phyloP scores from a whole-genome alignment of 2,888 invertebrate genomes.

The Tachystola acroxantha region DNA sequence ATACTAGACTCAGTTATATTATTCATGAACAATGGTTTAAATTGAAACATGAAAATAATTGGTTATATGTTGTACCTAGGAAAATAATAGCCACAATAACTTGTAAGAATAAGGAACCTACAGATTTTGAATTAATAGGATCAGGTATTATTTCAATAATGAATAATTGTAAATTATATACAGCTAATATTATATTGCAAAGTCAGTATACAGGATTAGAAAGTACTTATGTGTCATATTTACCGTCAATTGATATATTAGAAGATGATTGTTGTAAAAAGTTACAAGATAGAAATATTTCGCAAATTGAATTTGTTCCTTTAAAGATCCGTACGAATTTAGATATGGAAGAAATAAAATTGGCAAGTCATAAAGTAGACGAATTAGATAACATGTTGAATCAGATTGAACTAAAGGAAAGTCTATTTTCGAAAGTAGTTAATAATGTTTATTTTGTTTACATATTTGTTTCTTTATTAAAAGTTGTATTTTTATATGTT shows the following conservation, averaged over 20 bases:
- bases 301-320: background rate
- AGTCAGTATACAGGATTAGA: background rate
- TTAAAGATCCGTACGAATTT: background rate
- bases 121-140: conserved; percentile 8
- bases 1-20: conserved; percentile 14
- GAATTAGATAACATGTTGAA: too few species aligned
- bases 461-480: too few species aligned
- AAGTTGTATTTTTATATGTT: too few species aligned
- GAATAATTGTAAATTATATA: conserved; percentile 14
- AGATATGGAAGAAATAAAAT: background rate
- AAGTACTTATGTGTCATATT: background rate
- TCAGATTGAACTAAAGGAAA: too few species aligned
- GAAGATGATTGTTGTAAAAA: too few species aligned
- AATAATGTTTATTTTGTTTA: background rate
- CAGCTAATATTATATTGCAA: too few species aligned
- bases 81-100: too few species aligned
- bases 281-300: background rate
- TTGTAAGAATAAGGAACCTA: too few species aligned
- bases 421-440: background rate
- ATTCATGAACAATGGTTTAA: too few species aligned
- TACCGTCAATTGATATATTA: background rate
- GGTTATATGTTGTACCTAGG: too few species aligned
- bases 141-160: conserved; percentile 9
- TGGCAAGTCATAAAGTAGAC: too few species aligned
- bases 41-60: too few species aligned